Percentiles rank a stretch among this genome's conserved stretches.
phyloP scores from a whole-genome alignment of 2,113 vertebrate species.

The Sapajus apella region DNA sequence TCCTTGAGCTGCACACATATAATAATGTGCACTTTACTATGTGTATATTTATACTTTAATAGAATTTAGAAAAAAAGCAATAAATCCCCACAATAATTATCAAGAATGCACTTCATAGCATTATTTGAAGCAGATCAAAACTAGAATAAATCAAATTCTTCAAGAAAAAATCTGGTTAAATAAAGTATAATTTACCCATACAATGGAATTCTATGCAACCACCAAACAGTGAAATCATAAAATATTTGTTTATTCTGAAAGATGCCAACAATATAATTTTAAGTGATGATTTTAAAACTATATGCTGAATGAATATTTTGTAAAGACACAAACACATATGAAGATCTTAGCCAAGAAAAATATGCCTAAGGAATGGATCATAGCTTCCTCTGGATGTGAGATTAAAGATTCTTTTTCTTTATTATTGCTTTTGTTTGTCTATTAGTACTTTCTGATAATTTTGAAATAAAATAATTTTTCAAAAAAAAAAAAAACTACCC shows the following conservation, averaged over 20 bases:
- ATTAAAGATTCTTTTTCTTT: background rate
- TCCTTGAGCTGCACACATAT: background rate
- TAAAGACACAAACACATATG: background rate
- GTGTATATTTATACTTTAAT: background rate
- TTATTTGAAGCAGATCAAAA: slow-evolving; percentile 8
- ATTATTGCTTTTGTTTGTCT: background rate
- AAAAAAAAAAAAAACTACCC: background rate
- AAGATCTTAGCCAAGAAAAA: background rate
- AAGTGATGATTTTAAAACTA: background rate
- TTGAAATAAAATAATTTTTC: background rate
- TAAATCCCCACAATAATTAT: background rate
- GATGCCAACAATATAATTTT: background rate
- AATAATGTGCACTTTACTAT: background rate
- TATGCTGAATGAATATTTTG: background rate
- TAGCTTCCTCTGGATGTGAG: background rate
- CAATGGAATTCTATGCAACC: background rate
- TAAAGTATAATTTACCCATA: background rate
- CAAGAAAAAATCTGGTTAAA: background rate
- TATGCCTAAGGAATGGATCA: accelerated
- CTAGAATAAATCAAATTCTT: background rate
- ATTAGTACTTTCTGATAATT: background rate
- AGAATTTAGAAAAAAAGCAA: background rate
- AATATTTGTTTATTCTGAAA: background rate
- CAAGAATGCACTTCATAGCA: background rate
- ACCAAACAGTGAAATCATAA: background rate